A percentile compares a stretch with the other conserved stretches of the same genome.
Evolutionary conservation across 2,113 vertebrate genomes (phyloP).

Genomic region (Paramormyrops kingsleyae): DNA sequence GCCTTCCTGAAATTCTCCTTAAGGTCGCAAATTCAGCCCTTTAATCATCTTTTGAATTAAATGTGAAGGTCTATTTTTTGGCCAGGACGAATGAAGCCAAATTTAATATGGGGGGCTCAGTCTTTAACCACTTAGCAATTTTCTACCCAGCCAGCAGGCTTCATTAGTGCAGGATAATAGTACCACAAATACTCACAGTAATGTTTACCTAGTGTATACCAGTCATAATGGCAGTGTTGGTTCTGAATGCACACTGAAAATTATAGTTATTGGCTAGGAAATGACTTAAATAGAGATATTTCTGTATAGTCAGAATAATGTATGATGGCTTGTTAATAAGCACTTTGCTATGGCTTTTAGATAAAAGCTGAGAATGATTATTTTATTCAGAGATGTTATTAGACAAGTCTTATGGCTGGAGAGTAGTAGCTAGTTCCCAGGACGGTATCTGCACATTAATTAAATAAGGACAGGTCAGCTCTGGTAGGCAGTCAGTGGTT

Average conservation of each 20-base stretch:
- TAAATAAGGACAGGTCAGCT: background rate
- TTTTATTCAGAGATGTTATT: background rate
- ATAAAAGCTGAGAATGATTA: background rate
- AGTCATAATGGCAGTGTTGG: background rate
- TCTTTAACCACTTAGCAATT: background rate
- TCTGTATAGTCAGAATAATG: background rate
- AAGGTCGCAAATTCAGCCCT: background rate
- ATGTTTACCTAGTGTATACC: background rate
- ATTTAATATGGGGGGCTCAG: background rate
- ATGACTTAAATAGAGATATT: background rate
- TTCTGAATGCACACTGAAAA: background rate
- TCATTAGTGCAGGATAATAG: background rate
- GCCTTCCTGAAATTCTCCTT: background rate
- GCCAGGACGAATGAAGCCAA: background rate
- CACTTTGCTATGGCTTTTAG: background rate
- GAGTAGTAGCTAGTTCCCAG: background rate
- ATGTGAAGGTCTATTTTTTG: background rate
- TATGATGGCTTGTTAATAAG: background rate
- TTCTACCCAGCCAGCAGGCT: background rate
- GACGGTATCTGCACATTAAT: background rate
- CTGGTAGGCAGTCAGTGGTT: conserved; percentile 3
- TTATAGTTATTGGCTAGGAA: background rate
- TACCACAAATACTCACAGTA: background rate
- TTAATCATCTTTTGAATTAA: background rate
- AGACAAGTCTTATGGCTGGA: background rate